Conservation (phyloP, 2,113 vertebrate genomes). For the Clarias macrocephalus region DNA sequence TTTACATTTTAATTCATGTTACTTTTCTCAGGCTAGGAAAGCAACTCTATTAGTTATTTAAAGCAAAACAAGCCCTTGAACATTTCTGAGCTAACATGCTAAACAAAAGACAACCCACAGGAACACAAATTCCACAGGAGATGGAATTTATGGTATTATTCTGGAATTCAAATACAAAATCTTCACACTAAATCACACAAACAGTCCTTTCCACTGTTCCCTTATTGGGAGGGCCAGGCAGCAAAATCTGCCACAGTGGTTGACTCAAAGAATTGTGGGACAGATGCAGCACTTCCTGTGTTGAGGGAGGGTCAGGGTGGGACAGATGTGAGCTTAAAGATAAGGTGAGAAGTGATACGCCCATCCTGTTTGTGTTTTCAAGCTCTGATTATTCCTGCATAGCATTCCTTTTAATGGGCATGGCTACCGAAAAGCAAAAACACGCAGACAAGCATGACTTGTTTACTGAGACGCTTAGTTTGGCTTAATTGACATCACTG, state of each 20-base stretch:
- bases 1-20: neutral
- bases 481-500: slow-evolving; percentile 37
- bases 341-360: slow-evolving; percentile 63
- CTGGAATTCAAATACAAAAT: slow-evolving; percentile 31
- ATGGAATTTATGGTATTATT: neutral
- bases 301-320: slow-evolving; percentile 48
- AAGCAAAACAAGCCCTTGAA: neutral
- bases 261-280: slow-evolving; percentile 55
- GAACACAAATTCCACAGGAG: slow-evolving; percentile 12
- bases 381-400: slow-evolving; percentile 58
- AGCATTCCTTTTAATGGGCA: slow-evolving; percentile 56
- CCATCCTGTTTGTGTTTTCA: slow-evolving; percentile 69
- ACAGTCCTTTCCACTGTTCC: slow-evolving; percentile 57
- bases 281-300: slow-evolving; percentile 69
- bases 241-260: slow-evolving; percentile 45
- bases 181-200: slow-evolving; percentile 36
- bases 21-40: neutral
- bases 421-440: neutral
- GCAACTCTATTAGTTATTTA: neutral
- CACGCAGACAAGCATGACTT: neutral
- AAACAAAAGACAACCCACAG: slow-evolving; percentile 30
- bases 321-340: slow-evolving; percentile 71
- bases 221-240: slow-evolving; percentile 56
- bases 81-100: slow-evolving; percentile 16
- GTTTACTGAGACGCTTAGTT: slow-evolving; percentile 29